Percentiles rank a stretch among this genome's conserved stretches.
These are phyloP conservation scores for Zaprionus gabonicus DNA, from an alignment of 1,140 invertebrate genomes.

Conservation along the genomic window DNA sequence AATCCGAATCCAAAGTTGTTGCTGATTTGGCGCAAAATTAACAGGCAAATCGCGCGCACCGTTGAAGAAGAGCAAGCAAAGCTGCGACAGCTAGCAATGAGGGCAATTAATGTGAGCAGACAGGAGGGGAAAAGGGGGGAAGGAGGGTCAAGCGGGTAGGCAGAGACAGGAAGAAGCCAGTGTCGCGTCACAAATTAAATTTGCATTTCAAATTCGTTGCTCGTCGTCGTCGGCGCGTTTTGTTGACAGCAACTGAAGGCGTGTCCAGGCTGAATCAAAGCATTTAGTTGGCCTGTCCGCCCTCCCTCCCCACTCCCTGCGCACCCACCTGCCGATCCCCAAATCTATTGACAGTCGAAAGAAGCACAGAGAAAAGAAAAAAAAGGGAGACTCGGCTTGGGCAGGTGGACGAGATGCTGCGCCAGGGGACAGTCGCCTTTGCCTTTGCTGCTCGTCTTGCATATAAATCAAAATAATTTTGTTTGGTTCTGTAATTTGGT, in stretches of 20 bases:
- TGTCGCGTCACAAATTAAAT: slow-evolving; percentile 79
- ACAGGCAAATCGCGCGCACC: slow-evolving; percentile 66
- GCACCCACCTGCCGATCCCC: background rate
- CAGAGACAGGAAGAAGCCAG: slow-evolving; percentile 20
- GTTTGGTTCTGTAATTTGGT: slow-evolving; percentile 71
- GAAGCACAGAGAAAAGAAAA: slow-evolving; percentile 21
- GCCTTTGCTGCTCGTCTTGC: slow-evolving; percentile 46
- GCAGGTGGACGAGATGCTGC: slow-evolving; percentile 21
- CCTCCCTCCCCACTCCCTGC: background rate
- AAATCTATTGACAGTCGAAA: slow-evolving; percentile 65
- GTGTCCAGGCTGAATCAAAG: slow-evolving; percentile 68
- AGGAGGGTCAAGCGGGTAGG: background rate
- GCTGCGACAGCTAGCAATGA: slow-evolving; percentile 20
- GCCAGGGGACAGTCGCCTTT: slow-evolving; percentile 29
- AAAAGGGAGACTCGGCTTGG: slow-evolving; percentile 7
- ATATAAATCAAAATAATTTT: slow-evolving; percentile 83
- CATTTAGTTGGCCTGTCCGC: slow-evolving; percentile 60
- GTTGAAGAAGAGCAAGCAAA: background rate
- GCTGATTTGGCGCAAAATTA: slow-evolving; percentile 80
- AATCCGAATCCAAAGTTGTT: slow-evolving; percentile 69
- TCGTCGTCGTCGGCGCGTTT: slow-evolving; percentile 42
- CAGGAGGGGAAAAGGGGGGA: background rate
- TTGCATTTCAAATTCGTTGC: slow-evolving; percentile 78
- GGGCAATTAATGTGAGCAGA: slow-evolving; percentile 56
- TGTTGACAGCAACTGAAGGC: slow-evolving; percentile 54